Evolutionary conservation across 2,888 invertebrate genomes (phyloP), one percentile per base, ranked within the genome.

Genomic region (Ypsolopha sequella): DNA sequence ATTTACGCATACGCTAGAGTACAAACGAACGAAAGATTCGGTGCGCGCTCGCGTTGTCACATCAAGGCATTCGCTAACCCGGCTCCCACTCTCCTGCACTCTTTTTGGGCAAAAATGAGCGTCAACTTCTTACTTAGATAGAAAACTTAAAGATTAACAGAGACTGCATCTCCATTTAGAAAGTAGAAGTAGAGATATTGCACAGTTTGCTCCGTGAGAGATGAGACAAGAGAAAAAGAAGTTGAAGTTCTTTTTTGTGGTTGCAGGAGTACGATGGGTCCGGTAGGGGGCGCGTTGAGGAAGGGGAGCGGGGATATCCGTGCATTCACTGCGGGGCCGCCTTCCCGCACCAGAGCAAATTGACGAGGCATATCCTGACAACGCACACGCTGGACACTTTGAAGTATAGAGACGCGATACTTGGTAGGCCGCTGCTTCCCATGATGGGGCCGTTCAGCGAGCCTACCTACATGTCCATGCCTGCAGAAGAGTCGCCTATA

Each of bases 241-340:
- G 95, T 94, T 95, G 94, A 94, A 93, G 94, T 91, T 90, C 90
- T 90, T 85, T 78, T 86, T 86, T 86, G 86, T 94, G 93, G 94
- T 95, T 93, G 93, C 95, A 95, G 95, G 95, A 95, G 91, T 91
- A 92, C 91, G 91, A 92, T 90, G 91, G 90, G 89, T 88, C 89
- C 88, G 86, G 80, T 81, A 82, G 86, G 82, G 85, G 75, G 69
- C 71, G 84, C 69, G 73, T 77, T 73, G 85, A 81, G 60, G 84
- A 81, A 56, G 82, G 80, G 76, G 87, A 78, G 62, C 73, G 87
- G 65, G 89, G 89, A 72, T 94, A 91, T 88, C 91, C 92, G 76
- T 95, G 95, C 90, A 92, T 95, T 89, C 95, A 95, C 90, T 95
- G 95, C 90, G 94, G 94, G 79, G 92, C 92, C 71, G 89, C 92